Evolutionary conservation across 2,113 vertebrate species (phyloP).

Genomic region (Copsychus sechellarum): DNA sequence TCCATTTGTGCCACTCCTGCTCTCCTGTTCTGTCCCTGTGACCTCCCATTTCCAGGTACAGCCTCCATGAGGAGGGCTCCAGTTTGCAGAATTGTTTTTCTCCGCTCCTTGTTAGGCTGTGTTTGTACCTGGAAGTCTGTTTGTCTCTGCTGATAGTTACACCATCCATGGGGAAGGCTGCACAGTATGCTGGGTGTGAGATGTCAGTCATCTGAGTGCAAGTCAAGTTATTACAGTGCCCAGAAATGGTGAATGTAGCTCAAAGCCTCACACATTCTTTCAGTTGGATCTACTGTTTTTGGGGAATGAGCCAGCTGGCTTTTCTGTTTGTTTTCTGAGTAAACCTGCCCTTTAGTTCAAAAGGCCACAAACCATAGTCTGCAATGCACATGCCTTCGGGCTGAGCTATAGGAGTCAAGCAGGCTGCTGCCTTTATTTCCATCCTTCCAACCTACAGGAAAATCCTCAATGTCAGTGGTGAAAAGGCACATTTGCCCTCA

Average conservation of each 20-base stretch:
- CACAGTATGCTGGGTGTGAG: not conserved
- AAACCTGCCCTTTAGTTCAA: not conserved
- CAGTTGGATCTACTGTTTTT: not conserved
- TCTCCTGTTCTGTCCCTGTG: not conserved
- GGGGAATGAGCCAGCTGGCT: not conserved
- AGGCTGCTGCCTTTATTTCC: not conserved
- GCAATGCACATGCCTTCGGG: accelerated
- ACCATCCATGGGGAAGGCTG: not conserved
- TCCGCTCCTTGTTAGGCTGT: not conserved
- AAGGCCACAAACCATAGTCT: not conserved
- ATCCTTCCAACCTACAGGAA: not conserved
- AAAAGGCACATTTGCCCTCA: not conserved
- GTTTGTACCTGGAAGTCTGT: not conserved
- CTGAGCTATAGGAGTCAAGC: not conserved
- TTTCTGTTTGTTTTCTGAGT: not conserved
- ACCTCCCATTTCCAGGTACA: not conserved
- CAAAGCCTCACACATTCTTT: not conserved
- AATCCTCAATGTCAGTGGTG: not conserved
- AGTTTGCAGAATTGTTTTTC: not conserved
- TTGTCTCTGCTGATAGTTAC: not conserved
- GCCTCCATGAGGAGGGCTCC: not conserved
- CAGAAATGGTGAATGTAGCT: not conserved
- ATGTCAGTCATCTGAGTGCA: not conserved
- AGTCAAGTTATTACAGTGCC: not conserved
- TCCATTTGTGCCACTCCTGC: not conserved